Evolutionary conservation across 2,888 invertebrate species (phyloP), one percentile per base, ranked within the genome.

Genomic region (Heliothis peltigera): DNA sequence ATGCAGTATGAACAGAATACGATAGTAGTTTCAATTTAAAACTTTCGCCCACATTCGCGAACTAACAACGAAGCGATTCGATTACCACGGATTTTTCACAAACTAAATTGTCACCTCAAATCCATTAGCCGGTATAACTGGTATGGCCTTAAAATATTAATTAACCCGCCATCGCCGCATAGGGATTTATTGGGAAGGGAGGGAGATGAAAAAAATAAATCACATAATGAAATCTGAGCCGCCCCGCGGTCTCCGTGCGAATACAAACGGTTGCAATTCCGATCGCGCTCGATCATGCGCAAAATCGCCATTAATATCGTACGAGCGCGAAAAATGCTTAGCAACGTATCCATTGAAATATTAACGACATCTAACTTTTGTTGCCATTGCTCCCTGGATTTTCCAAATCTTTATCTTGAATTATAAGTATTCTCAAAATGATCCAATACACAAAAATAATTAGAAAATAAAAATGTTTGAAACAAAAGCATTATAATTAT

Each of bases 221-320:
- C 88, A 87, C 86, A 85, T 90, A 92, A 92, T 93, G 92, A 91
- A 93, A 92, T 92, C 91, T 88, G 87, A 85, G 83, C 85, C 87
- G 71, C 84, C 85, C 87, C 83, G 87, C 79, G 84, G 79, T 75
- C 74, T 80, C 74, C 80, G 72, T 70, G 74, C 84, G 87, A 84
- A 87, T 86, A 89, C 87, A 91, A 90, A 89, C 87, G 87, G 83
- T 85, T 79, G 80, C 83, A 76, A 82, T 83, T 81, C 77, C 85
- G 85, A 89, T 89, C 83, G 87, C 69, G 79, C 70, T 71, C 87
- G 84, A 64, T 82, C 80, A 81, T 85, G 89, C 90, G 90, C 69
- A 88, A 91, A 94, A 93, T 92, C 90, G 90, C 86, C 90, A 92
- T 93, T 92, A 90, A 92, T 91, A 91, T 87, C 80, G 82, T 62